Evolutionary conservation across 2,888 invertebrate species (phyloP), one percentile per base, ranked within the genome.

Genomic region (Bedellia somnulentella): DNA sequence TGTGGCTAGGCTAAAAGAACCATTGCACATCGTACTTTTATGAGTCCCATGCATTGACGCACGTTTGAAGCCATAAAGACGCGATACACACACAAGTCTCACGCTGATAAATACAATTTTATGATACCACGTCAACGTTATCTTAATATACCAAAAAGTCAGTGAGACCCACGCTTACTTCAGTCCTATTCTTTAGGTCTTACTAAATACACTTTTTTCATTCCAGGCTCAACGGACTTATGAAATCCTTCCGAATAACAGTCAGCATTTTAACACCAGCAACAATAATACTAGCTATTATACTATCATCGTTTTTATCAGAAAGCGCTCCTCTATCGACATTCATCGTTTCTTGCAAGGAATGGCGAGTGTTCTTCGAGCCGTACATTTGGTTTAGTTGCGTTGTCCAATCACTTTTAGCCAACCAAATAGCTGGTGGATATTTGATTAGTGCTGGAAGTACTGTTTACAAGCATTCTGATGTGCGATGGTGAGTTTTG

Each of bases 371-470:
- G 31, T 38, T 73, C 5, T 44, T 49, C 2, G 49, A 67, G 33
- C 70, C 73, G 0, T 57, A 57, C 15, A 60, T 75, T 37, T 85
- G 85, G 85, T 81, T 82, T 45, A 82, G 80, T 41, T 80, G 81
- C 1, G 54, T 80, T 37, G 78, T 83, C 18, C 84, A 85, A 52
- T 78, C 83, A 26, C 61, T 85, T 43, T 60, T 85, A 46, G 83
- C 84, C 0, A 80, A 82, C 2, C 80, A 83, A 32, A 61, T 83
- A 26, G 79, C 82, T 35, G 80, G 83, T 42, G 85, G 85, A 13
- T 80, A 81, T 37, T 71, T 83, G 33, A 75, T 80, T 16, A 84
- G 84, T 25, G 79, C 80, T 24, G 83, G 83, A 8, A 83, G 82
- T 14, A 76, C 80, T 24, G 60, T 83, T 15, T 83, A 82, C 44